A percentile compares a stretch with the other conserved stretches of the same genome.
phyloP scores from a whole-genome alignment of 2,888 invertebrate species.

The Priocnemis perturbator region DNA sequence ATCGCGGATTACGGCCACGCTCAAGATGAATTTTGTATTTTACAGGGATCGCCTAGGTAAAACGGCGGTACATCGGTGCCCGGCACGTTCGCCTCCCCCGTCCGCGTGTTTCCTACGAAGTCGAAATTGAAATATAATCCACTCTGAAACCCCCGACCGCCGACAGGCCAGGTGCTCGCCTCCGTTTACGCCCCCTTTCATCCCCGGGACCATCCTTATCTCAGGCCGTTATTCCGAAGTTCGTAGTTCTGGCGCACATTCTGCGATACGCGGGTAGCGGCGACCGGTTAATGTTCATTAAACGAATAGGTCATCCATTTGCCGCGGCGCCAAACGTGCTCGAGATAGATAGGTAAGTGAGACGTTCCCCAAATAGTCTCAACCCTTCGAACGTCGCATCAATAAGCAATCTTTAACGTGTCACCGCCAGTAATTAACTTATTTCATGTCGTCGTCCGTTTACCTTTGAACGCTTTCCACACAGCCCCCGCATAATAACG shows the following conservation, averaged over 20 bases:
- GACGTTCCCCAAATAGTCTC: background rate
- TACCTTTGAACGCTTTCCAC: too few species aligned
- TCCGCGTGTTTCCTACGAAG: slow-evolving; percentile 24
- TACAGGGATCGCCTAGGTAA: slow-evolving; percentile 24
- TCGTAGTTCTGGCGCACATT: slow-evolving; percentile 24
- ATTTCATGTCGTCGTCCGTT: background rate
- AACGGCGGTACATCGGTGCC: slow-evolving; percentile 8
- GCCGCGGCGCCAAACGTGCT: background rate
- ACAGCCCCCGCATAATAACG: too few species aligned
- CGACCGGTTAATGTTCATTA: slow-evolving; percentile 51
- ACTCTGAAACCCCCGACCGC: background rate
- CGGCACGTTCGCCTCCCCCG: slow-evolving; percentile 22
- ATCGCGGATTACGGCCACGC: slow-evolving; percentile 22
- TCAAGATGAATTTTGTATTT: slow-evolving; percentile 34
- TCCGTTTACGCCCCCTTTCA: background rate
- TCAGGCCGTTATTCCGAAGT: slow-evolving; percentile 28
- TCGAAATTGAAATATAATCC: slow-evolving; percentile 49
- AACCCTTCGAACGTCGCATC: background rate
- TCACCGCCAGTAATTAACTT: slow-evolving; percentile 4
- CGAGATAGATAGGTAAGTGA: slow-evolving; percentile 1
- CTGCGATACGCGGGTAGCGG: slow-evolving; percentile 25
- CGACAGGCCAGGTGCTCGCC: background rate
- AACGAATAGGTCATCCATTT: slow-evolving; percentile 27
- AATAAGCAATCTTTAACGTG: background rate
- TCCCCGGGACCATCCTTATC: slow-evolving; percentile 23